Percentiles rank a stretch among this genome's conserved stretches.
phyloP scores from a whole-genome alignment of 2,888 invertebrate genomes.

The Ametastegia equiseti region DNA sequence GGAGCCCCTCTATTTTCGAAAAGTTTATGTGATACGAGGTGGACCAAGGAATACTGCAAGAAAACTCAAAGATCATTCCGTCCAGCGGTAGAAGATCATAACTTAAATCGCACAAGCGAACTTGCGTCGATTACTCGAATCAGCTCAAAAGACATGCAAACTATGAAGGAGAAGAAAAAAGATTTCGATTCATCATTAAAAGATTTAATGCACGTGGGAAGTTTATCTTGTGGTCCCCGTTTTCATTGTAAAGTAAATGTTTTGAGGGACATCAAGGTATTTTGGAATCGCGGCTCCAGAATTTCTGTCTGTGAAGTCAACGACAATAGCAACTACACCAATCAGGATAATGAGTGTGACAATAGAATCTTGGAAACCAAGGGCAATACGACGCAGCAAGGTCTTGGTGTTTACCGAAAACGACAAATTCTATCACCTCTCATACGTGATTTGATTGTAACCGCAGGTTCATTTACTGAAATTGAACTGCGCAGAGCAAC shows the following conservation, averaged over 20 bases:
- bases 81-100: background rate
- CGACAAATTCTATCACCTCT: background rate
- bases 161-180: background rate
- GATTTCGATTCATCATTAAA: background rate
- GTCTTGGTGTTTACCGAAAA: background rate
- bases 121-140: background rate
- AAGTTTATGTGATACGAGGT: constrained; percentile 31
- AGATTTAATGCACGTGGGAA: background rate
- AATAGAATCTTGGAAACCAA: background rate
- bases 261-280: background rate
- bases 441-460: background rate
- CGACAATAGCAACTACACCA: background rate
- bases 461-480: background rate
- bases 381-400: background rate
- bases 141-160: background rate
- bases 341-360: background rate
- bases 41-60: constrained; percentile 41
- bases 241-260: background rate
- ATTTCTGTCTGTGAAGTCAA: background rate
- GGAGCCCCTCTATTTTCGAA: constrained; percentile 14
- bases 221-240: constrained; percentile 16
- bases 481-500: background rate
- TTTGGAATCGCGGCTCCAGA: background rate
- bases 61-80: constrained; percentile 15
- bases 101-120: background rate